phyloP scores from a whole-genome alignment of 2,113 vertebrate species.

The Eurystomus gularis region DNA sequence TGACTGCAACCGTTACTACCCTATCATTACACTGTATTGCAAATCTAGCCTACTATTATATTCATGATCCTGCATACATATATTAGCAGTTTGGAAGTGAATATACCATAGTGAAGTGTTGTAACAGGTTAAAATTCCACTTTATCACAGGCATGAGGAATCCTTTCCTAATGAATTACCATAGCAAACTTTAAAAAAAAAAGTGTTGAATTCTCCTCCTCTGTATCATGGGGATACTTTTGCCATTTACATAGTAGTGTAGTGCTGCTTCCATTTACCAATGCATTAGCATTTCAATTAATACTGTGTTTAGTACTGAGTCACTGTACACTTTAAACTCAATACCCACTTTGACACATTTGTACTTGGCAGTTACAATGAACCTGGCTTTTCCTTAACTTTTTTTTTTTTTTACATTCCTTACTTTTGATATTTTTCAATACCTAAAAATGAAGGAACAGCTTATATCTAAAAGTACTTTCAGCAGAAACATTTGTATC shows the following conservation, averaged over 20 bases:
- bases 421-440: background rate
- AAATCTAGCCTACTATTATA: background rate
- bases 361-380: background rate
- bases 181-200: background rate
- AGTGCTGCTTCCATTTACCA: background rate
- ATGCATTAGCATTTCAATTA: background rate
- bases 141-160: background rate
- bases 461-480: background rate
- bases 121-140: background rate
- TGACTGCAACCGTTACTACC: background rate
- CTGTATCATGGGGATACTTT: background rate
- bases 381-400: background rate
- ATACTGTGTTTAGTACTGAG: background rate
- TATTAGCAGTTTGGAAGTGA: background rate
- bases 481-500: background rate
- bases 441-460: background rate
- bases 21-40: background rate
- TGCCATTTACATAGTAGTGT: background rate
- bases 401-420: background rate
- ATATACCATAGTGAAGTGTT: background rate
- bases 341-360: background rate
- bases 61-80: background rate
- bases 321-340: background rate
- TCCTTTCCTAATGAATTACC: background rate
- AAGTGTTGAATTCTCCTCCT: background rate